phyloP scores from a whole-genome alignment of 2,797 vertebrate genomes.

The Molossus alvarezi region DNA sequence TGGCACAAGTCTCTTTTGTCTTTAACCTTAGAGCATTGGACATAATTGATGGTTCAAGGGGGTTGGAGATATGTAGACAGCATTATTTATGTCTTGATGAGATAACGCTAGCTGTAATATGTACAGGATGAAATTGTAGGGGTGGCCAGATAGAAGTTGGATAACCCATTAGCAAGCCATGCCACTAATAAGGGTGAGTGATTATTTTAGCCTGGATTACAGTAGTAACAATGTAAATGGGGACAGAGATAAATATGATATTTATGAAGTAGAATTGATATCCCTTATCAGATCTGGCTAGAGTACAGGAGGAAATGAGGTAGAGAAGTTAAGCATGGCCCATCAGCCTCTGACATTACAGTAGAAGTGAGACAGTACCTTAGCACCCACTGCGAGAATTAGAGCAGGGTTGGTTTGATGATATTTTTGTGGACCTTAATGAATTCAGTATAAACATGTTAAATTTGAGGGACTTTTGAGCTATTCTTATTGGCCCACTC shows the following conservation, averaged over 20 bases:
- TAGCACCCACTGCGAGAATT: background rate
- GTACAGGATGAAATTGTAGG: background rate
- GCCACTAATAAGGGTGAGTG: background rate
- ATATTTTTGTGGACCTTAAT: slow-evolving; percentile 2
- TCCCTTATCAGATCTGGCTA: background rate
- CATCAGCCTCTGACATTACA: background rate
- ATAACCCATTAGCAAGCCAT: background rate
- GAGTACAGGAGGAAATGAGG: background rate
- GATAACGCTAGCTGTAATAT: background rate
- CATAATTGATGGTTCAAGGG: slow-evolving; percentile 6
- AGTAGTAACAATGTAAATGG: background rate
- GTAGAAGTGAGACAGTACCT: background rate
- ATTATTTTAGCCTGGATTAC: background rate
- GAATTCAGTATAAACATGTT: background rate
- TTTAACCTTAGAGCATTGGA: background rate
- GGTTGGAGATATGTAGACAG: too few species aligned
- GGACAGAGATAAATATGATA: slow-evolving; percentile 35
- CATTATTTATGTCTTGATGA: background rate
- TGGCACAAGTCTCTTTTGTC: background rate
- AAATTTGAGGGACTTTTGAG: background rate
- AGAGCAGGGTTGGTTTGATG: background rate
- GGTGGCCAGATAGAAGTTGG: background rate
- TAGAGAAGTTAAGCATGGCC: background rate
- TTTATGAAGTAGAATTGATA: slow-evolving; percentile 2
- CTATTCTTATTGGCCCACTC: background rate